Percentiles rank a stretch among this genome's conserved stretches.
Conservation (phyloP, 2,797 vertebrate genomes). For the Carcharodon carcharias region DNA sequence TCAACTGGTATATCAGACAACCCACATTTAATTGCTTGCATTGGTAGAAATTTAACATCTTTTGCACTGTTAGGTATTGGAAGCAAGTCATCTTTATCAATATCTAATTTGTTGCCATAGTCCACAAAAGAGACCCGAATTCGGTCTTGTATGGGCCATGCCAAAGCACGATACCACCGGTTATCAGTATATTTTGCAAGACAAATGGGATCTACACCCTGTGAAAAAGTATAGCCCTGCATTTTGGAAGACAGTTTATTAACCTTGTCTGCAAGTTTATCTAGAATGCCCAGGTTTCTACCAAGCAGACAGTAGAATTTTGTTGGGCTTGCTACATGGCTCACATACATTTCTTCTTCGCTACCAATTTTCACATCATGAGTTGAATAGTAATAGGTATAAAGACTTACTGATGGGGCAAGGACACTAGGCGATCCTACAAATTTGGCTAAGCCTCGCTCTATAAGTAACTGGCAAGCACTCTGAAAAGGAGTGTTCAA, state of each 20-base stretch:
- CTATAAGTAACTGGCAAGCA: conserved; percentile 63
- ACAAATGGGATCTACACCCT: conserved; percentile 63
- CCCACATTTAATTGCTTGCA: conserved; percentile 78
- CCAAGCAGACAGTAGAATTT: conserved; percentile 82
- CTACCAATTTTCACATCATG: conserved; percentile 78
- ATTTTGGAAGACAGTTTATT: conserved; percentile 54
- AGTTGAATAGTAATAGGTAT: conserved; percentile 79
- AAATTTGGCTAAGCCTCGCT: conserved; percentile 56
- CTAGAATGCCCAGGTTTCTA: conserved; percentile 60
- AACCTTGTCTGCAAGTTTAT: conserved; percentile 61
- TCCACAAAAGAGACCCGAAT: conserved; percentile 82
- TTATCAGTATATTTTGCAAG: conserved; percentile 80
- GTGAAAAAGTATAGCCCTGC: conserved; percentile 48
- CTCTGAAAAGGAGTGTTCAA: conserved; percentile 85
- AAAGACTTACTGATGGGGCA: conserved; percentile 59
- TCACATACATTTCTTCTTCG: conserved; percentile 75
- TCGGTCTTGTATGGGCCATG: conserved; percentile 57
- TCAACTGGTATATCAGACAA: conserved; percentile 66
- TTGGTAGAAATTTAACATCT: conserved; percentile 74
- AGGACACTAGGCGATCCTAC: conserved; percentile 53
- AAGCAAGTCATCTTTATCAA: conserved; percentile 63
- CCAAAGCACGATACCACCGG: conserved; percentile 79
- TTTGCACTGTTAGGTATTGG: conserved; percentile 70
- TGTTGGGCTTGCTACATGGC: conserved; percentile 60
- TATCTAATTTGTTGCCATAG: conserved; percentile 74